phyloP scores from a whole-genome alignment of 2,797 vertebrate genomes.

The Acipenser oxyrinchus region DNA sequence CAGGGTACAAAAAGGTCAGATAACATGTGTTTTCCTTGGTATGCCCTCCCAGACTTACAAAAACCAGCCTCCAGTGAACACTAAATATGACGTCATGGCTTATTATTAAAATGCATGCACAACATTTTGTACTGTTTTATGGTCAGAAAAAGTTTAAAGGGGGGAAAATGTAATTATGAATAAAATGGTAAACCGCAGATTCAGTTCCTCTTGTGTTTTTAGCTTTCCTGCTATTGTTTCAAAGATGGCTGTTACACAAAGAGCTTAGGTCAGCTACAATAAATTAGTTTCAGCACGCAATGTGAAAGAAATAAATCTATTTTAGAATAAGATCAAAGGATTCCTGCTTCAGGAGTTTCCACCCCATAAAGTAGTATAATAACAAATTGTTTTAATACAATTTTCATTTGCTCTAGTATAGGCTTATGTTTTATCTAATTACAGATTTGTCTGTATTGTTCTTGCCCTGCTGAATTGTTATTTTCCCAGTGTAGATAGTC shows the following conservation, averaged over 20 bases:
- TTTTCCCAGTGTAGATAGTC: too few relatives aligned
- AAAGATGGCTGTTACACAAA: constrained; percentile 74
- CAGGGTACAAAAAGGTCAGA: constrained; percentile 64
- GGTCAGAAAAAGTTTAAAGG: constrained; percentile 73
- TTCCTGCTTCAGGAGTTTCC: constrained; percentile 50
- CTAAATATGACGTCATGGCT: constrained; percentile 66
- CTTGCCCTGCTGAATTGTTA: too few relatives aligned
- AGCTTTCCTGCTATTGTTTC: constrained; percentile 71
- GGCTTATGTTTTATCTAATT: too few relatives aligned
- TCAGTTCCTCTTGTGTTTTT: constrained; percentile 71
- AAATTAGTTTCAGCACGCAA: constrained; percentile 83
- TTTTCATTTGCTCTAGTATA: too few relatives aligned
- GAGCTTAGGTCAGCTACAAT: constrained; percentile 82
- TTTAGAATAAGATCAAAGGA: constrained; percentile 74
- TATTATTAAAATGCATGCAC: constrained; percentile 67
- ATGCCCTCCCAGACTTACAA: constrained; percentile 55
- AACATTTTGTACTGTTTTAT: constrained; percentile 62
- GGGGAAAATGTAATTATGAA: constrained; percentile 68
- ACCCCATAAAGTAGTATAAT: constrained; percentile 26
- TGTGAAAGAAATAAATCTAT: constrained; percentile 71
- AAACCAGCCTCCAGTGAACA: constrained; percentile 69
- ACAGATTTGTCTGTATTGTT: too few relatives aligned
- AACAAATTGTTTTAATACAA: too few relatives aligned
- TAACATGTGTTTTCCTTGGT: constrained; percentile 63
- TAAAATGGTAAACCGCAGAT: constrained; percentile 78